Percentiles rank a stretch among this genome's conserved stretches.
Evolutionary conservation across 2,113 vertebrate genomes (phyloP).

Genomic region (Calidris pugnax): DNA sequence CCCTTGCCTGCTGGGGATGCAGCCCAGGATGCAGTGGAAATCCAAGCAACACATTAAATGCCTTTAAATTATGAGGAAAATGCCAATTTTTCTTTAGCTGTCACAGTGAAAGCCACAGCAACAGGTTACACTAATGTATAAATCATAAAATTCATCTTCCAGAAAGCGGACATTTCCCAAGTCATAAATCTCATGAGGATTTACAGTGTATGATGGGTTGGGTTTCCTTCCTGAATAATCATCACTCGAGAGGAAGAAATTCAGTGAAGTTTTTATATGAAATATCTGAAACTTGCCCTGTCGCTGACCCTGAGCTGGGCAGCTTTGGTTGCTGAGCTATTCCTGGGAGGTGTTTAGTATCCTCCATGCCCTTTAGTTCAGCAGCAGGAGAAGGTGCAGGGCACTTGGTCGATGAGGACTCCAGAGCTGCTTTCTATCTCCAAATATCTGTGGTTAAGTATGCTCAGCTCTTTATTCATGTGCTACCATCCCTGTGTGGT

Average conservation of each 20-base stretch:
- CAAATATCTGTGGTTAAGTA: fast-evolving
- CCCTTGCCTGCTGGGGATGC: not conserved
- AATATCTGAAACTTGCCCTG: not conserved
- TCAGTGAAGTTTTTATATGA: not conserved
- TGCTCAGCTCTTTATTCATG: fast-evolving
- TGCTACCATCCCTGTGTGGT: not conserved
- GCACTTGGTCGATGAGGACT: not conserved
- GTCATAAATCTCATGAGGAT: not conserved
- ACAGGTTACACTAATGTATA: not conserved
- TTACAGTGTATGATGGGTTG: not conserved
- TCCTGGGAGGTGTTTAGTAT: not conserved
- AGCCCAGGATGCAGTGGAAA: not conserved
- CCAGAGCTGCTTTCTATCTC: not conserved
- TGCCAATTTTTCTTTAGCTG: not conserved
- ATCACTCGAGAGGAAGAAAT: not conserved
- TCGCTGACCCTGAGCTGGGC: not conserved
- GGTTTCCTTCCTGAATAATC: not conserved
- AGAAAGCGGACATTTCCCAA: not conserved
- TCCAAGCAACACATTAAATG: not conserved
- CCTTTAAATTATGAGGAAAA: not conserved
- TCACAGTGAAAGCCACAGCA: not conserved
- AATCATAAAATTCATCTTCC: not conserved
- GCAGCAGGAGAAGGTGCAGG: not conserved
- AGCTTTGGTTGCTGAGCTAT: not conserved
- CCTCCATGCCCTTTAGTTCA: not conserved